Evolutionary conservation across 2,888 invertebrate genomes (phyloP).

Genomic region (Neuroscelio doddi): DNA sequence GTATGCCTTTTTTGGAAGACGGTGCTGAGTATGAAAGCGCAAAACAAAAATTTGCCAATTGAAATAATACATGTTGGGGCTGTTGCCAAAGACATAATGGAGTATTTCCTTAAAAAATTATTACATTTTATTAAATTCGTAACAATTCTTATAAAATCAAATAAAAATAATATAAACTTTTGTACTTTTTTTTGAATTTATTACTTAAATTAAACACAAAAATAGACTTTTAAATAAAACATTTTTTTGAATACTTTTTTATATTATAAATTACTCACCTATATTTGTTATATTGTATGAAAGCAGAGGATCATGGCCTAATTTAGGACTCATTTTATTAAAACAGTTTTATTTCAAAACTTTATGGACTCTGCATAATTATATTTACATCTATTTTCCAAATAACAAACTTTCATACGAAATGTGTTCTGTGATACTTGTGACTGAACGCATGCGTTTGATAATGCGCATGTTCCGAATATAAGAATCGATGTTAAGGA

Average conservation of each 20-base stretch:
- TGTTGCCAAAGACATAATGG: slow-evolving; percentile 76
- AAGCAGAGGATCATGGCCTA: slow-evolving; percentile 65
- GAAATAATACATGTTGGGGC: slow-evolving; percentile 82
- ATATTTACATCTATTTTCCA: too few species aligned
- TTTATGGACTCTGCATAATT: slow-evolving; percentile 15
- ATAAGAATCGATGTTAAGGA: neutral
- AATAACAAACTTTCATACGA: slow-evolving; percentile 4
- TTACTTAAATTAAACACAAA: too few species aligned
- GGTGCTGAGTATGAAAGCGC: slow-evolving; percentile 87
- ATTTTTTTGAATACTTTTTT: too few species aligned
- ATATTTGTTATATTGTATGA: slow-evolving; percentile 63
- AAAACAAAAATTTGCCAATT: slow-evolving; percentile 86
- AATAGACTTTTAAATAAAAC: too few species aligned
- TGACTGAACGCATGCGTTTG: neutral
- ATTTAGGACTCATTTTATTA: slow-evolving; percentile 64
- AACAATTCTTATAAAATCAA: too few species aligned
- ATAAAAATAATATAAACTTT: too few species aligned
- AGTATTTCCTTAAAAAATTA: slow-evolving; percentile 57
- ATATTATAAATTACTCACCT: slow-evolving; percentile 54
- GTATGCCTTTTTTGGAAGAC: slow-evolving; percentile 83
- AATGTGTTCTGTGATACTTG: neutral
- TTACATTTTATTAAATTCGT: too few species aligned
- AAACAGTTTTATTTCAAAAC: slow-evolving; percentile 6
- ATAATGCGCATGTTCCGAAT: neutral
- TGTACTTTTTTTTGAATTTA: too few species aligned